phyloP scores from a whole-genome alignment of 2,113 vertebrate genomes.

The Anser brachyrhynchus region DNA sequence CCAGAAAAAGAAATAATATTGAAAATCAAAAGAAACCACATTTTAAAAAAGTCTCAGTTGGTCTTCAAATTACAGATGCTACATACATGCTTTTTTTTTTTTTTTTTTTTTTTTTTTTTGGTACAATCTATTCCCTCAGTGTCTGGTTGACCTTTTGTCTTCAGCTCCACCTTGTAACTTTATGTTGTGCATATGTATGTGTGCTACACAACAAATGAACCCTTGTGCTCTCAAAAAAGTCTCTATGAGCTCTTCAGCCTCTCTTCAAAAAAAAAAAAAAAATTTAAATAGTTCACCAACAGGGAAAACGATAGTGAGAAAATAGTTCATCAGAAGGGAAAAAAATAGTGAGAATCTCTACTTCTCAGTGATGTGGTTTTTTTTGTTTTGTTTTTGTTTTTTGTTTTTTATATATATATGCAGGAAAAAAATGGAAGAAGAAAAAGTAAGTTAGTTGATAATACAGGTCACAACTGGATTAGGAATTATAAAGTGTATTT shows the following conservation, averaged over 20 bases:
- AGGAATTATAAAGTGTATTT: background rate
- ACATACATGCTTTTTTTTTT: background rate
- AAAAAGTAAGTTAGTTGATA: background rate
- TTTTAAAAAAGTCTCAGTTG: background rate
- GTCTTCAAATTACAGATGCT: background rate
- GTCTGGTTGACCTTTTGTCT: background rate
- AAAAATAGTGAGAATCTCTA: background rate
- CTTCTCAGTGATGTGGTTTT: background rate
- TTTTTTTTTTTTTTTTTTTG: no score
- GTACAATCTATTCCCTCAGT: background rate
- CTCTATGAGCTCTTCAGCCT: background rate
- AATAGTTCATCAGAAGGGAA: background rate
- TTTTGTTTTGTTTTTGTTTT: background rate
- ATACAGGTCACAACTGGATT: background rate
- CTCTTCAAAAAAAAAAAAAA: background rate
- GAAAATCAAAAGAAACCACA: background rate
- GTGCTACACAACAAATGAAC: background rate
- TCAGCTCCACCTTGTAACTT: background rate
- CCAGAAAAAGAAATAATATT: background rate
- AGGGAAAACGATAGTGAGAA: background rate
- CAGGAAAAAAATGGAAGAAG: background rate
- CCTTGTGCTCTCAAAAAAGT: background rate
- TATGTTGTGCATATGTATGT: background rate
- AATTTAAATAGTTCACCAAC: background rate
- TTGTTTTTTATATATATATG: no score